Base-by-base conservation (phyloP, 2,888 invertebrate species). In the Mechanitis messenoides region DNA sequence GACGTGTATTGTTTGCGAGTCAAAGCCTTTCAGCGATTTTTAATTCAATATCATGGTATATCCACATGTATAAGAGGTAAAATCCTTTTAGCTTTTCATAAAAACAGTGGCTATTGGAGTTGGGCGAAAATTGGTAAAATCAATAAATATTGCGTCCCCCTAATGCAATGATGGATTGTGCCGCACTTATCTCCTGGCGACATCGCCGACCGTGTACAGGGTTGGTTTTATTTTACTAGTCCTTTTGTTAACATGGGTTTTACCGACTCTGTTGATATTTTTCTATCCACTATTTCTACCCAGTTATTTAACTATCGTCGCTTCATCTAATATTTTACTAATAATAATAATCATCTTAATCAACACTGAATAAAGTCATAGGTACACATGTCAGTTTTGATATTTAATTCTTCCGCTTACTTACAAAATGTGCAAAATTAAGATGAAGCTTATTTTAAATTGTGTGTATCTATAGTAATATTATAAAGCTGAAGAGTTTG, bases 81-180 rank as follows among this genome's bases (percentile, higher is more conserved):
- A 69, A 68, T 67, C 65, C 65, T 64, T 66, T 67, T 67, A 66
- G 56, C 66, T 55, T 59, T 56, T 56, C 63, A 66, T 67, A 68
- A 67, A 68, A 64, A 63, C 65, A 50, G 50, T 50, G 63, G 58
- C 60, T 64, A 62, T 59, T 67, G 66, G 64, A 50, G 59, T 56
- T 61, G 62, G 65, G 74, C 69, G 72, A 78, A 79, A 78, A 77
- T 77, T 77, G 75, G 74, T 76, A 70, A 80, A 86, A 87, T 87
- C 86, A 83, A 87, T 87, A 84, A 75, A 78, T 74, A 74, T 76
- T 72, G 71, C 76, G 74, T 73, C 83, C 85, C 84, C 83, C 77
- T 84, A 85, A 84, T 84, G 77, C 82, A 82, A 79, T 87, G 87
- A 87, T 85, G 83, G 85, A 87, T 87, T 74, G 80, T 69, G 67